Base-by-base conservation (phyloP, 2,113 vertebrate species). In the Petrocephalus zakoni region DNA sequence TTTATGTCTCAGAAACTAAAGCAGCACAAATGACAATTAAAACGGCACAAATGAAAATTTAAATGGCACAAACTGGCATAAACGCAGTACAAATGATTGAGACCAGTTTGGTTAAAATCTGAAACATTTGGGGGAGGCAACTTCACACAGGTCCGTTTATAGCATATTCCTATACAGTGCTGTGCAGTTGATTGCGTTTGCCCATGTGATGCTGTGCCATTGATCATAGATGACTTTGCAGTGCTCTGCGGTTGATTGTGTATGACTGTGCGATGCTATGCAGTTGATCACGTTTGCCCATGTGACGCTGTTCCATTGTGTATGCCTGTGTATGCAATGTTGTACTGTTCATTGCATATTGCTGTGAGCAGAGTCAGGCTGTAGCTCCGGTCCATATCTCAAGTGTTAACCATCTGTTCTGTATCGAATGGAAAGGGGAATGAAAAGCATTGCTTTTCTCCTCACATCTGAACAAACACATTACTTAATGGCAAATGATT, bases 401-500 rank as follows among this genome's bases (percentile, higher is more conserved):
- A 46, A 61, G 85, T 75, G 49, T 86, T n/a, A 21, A 25, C 29
- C 51, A 55, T 53, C 47, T 52, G 82, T 83, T 89, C 53, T n/a
- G 56, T 89, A 68, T 85, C 42, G 25, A 86, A 86, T 49, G 61
- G 84, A 86, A 86, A 89, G 55, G 46, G n/a, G 49, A 75, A 61
- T 75, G 88, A 49, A 87, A 86, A 55, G 88, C 49, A 89, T 58
- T 78, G 85, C 61, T 78, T 87, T 56, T 89, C 88, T 89, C 34
- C 37, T 56, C 25, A 52, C 25, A 86, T 89, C 88, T 89, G 85
- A 89, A 78, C 84, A 89, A 89, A 89, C 64, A 89, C 85, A 87
- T 87, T 89, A 89, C 84, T 82, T 89, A 55, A 89, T 89, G 88
- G 85, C 61, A 87, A 85, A 89, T 42, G 85, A 85, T 87, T 78